Percentiles rank a stretch among this genome's conserved stretches.
Evolutionary conservation across 2,888 invertebrate species (phyloP).

Genomic region (Eustalomyia histrio): DNA sequence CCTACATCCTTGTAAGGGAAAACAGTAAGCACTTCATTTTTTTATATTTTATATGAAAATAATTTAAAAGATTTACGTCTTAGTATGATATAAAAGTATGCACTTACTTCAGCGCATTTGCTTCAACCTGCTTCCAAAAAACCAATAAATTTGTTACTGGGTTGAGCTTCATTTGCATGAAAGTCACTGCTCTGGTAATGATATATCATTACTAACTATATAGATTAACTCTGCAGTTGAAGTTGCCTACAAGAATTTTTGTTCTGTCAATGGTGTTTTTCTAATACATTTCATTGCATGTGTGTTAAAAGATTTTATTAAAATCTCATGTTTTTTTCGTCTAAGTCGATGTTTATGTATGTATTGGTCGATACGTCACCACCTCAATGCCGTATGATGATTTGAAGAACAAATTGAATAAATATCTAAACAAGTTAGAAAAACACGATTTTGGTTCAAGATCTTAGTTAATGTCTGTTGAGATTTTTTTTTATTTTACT

Average conservation of each 20-base stretch:
- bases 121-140: too few relatives aligned
- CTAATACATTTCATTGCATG: too few relatives aligned
- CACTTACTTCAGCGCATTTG: too few relatives aligned
- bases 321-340: neutral
- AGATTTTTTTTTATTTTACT: neutral
- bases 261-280: neutral
- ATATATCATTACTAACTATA: too few relatives aligned
- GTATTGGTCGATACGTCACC: constrained; percentile 40
- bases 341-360: neutral
- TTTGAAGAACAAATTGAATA: neutral
- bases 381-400: constrained; percentile 53
- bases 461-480: constrained; percentile 32
- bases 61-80: too few relatives aligned
- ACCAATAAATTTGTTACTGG: too few relatives aligned
- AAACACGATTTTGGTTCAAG: constrained; percentile 50
- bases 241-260: neutral
- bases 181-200: too few relatives aligned
- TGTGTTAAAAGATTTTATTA: neutral
- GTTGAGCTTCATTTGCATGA: too few relatives aligned
- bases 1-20: too few relatives aligned
- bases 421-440: neutral
- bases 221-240: neutral
- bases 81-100: too few relatives aligned
- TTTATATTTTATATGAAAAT: too few relatives aligned
- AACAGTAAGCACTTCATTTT: too few relatives aligned